Conservation (phyloP, 2,797 vertebrate species). For the Cossypha heuglini region DNA sequence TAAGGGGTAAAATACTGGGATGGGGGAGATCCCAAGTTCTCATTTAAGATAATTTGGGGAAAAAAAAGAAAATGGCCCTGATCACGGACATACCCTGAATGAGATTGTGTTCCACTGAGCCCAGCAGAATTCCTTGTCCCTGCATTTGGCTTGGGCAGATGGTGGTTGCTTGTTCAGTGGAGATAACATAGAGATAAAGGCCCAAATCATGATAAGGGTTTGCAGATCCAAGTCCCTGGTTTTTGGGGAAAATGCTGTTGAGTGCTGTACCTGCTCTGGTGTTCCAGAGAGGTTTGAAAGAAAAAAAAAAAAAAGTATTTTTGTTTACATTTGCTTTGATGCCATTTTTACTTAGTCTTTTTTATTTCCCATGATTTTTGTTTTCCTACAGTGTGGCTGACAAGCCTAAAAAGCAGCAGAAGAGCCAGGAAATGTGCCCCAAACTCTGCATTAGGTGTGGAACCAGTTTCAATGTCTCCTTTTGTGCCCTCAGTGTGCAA, state of each 20-base stretch:
- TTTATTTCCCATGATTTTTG: slow-evolving; percentile 72
- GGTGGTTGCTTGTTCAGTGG: background rate
- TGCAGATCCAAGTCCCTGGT: background rate
- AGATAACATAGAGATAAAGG: background rate
- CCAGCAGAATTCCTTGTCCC: background rate
- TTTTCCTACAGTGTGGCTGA: slow-evolving; percentile 75
- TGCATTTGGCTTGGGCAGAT: background rate
- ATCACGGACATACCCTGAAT: background rate
- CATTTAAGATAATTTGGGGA: background rate
- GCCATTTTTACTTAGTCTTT: slow-evolving; percentile 68
- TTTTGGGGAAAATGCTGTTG: slow-evolving; percentile 32
- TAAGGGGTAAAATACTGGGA: background rate
- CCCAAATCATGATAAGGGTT: background rate
- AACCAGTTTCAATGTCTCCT: slow-evolving; percentile 70
- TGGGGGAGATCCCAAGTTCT: background rate
- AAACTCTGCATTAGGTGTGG: slow-evolving; percentile 73
- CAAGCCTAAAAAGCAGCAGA: slow-evolving; percentile 74
- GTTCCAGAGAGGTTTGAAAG: slow-evolving; percentile 34
- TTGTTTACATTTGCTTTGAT: slow-evolving; percentile 64
- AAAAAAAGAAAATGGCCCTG: background rate
- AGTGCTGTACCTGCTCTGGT: slow-evolving; percentile 52
- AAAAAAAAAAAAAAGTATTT: slow-evolving; percentile 38
- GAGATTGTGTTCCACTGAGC: background rate
- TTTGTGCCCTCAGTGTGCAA: slow-evolving; percentile 65
- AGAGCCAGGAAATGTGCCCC: slow-evolving; percentile 73